Conservation (phyloP, 2,113 vertebrate genomes). For the Progne subis region DNA sequence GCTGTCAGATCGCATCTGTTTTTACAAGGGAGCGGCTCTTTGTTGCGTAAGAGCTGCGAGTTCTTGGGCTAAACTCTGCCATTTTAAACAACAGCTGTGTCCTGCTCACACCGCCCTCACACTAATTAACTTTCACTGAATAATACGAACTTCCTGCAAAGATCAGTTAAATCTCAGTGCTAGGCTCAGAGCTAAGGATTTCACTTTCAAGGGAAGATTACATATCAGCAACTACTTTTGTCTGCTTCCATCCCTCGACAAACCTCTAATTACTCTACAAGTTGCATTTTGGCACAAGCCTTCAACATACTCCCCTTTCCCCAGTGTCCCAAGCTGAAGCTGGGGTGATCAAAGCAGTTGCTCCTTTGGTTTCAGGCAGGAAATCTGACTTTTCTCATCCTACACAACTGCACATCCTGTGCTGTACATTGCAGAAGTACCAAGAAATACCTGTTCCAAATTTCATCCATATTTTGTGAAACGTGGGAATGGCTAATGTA, state of each 20-base stretch:
- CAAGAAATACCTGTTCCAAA: not conserved
- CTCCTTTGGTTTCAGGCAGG: not conserved
- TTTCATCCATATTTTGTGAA: not conserved
- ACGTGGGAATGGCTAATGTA: rapidly evolving
- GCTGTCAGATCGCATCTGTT: not conserved
- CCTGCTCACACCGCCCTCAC: not conserved
- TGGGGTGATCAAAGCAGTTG: not conserved
- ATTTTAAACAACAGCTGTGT: not conserved
- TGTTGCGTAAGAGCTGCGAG: not conserved
- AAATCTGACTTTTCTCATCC: not conserved
- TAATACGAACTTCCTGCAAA: not conserved
- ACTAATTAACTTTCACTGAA: not conserved
- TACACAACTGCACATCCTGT: not conserved
- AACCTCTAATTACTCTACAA: not conserved
- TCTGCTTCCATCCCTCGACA: not conserved
- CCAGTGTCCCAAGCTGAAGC: not conserved
- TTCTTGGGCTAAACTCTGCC: not conserved
- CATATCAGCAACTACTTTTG: not conserved
- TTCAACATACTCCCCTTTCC: not conserved
- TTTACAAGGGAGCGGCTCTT: not conserved
- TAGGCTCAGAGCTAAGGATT: not conserved
- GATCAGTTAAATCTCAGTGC: not conserved
- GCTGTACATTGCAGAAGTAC: not conserved
- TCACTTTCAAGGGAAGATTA: not conserved
- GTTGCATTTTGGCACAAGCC: not conserved